Conservation (phyloP, 2,888 invertebrate species). For the Zygaena filipendulae region DNA sequence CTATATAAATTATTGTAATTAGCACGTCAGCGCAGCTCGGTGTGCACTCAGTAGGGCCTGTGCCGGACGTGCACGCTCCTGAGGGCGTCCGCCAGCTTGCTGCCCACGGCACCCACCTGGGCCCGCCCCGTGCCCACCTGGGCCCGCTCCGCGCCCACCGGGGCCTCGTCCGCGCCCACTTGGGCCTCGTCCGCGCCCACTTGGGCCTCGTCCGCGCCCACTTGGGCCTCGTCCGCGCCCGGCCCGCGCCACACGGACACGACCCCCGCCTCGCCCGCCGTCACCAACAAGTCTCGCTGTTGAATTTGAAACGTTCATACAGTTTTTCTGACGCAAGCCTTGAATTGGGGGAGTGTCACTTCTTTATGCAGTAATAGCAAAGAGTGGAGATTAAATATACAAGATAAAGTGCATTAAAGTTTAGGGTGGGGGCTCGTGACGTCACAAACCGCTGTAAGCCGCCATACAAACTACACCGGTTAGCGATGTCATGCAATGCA, state of each 20-base stretch:
- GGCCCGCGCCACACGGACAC: constrained; percentile 71
- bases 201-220: background rate
- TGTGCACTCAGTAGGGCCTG: constrained; percentile 41
- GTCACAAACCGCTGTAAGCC: no score
- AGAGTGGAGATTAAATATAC: no score
- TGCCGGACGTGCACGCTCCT: constrained; percentile 30
- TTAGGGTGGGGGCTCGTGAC: no score
- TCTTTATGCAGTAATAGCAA: no score
- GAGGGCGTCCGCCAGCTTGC: constrained; percentile 20
- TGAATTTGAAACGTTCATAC: constrained; percentile 23
- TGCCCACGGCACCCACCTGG: constrained; percentile 6
- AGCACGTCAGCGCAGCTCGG: no score
- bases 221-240: background rate
- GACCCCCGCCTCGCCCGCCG: constrained; percentile 78
- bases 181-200: background rate
- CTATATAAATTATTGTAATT: no score
- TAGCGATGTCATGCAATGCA: no score
- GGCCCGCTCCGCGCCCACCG: constrained; percentile 5
- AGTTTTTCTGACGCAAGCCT: background rate
- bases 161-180: constrained; percentile 3
- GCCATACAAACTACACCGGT: no score
- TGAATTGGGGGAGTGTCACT: no score
- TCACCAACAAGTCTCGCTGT: constrained; percentile 72
- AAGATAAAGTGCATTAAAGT: no score
- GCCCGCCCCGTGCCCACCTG: no score